These are phyloP conservation scores for Bombus breviceps DNA, from an alignment of 1,140 invertebrate genomes.

Conservation along the genomic window DNA sequence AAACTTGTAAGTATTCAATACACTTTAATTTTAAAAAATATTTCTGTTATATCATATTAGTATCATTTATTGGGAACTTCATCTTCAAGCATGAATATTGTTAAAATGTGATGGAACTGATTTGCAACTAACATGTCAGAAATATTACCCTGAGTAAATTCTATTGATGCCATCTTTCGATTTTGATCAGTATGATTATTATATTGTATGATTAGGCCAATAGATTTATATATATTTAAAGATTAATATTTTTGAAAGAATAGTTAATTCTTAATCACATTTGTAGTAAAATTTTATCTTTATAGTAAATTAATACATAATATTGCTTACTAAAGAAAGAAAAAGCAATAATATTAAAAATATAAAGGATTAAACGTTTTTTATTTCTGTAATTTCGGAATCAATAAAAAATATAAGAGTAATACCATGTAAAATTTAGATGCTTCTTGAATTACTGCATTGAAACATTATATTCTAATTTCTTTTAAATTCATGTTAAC, in stretches of 20 bases:
- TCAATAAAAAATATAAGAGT: conserved; percentile 26
- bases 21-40: conserved; percentile 42
- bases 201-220: conserved; percentile 45
- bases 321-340: not conserved
- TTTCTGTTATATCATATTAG: not conserved
- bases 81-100: conserved; percentile 31
- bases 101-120: conserved; percentile 45
- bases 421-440: not conserved
- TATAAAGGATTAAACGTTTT: not conserved
- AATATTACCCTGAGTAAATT: conserved; percentile 48
- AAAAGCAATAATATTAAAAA: conserved; percentile 1
- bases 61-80: conserved; percentile 40
- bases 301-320: not conserved
- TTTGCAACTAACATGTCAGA: conserved; percentile 31
- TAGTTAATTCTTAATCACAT: not conserved
- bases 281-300: not conserved
- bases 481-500: not conserved
- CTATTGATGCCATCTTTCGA: conserved; percentile 30
- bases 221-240: conserved; percentile 25
- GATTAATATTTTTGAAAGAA: conserved; percentile 25
- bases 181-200: conserved; percentile 20
- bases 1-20: conserved; percentile 15
- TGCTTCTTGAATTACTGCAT: not conserved
- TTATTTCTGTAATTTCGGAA: not conserved
- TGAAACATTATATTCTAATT: conserved; percentile 7